phyloP scores from a whole-genome alignment of 2,113 vertebrate genomes.

The Poecile atricapillus region DNA sequence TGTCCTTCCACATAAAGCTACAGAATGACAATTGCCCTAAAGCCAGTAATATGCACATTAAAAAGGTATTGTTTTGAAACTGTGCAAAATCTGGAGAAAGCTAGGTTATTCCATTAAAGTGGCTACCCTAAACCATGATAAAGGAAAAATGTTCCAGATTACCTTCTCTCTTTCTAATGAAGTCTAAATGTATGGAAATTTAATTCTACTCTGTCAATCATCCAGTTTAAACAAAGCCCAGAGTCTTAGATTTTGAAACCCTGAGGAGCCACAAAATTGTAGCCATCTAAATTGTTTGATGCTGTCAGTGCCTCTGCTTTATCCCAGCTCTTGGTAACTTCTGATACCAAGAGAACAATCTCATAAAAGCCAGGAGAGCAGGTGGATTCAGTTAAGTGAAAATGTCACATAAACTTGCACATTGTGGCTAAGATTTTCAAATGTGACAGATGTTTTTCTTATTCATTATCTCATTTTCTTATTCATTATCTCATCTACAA shows the following conservation, averaged over 20 bases:
- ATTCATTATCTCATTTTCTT: fast-evolving
- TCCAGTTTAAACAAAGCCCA: background rate
- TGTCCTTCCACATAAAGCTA: background rate
- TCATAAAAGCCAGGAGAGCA: background rate
- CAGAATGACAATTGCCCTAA: background rate
- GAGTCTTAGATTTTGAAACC: background rate
- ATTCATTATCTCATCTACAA: background rate
- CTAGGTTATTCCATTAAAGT: background rate
- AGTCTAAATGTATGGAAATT: background rate
- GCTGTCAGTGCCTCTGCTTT: background rate
- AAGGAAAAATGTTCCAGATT: background rate
- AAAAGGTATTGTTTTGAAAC: background rate
- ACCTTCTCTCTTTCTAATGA: background rate
- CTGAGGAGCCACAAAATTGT: background rate
- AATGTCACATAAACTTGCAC: background rate
- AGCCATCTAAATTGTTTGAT: background rate
- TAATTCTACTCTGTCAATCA: background rate
- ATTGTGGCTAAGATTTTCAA: background rate
- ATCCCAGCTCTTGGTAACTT: background rate
- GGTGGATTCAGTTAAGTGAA: background rate
- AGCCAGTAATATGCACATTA: background rate
- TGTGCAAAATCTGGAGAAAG: background rate
- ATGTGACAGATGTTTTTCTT: background rate
- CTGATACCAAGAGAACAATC: background rate
- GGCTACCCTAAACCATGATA: background rate